These are phyloP conservation scores for Agonopterix heracliana DNA, from an alignment of 2,888 invertebrate species.

Conservation along the genomic window DNA sequence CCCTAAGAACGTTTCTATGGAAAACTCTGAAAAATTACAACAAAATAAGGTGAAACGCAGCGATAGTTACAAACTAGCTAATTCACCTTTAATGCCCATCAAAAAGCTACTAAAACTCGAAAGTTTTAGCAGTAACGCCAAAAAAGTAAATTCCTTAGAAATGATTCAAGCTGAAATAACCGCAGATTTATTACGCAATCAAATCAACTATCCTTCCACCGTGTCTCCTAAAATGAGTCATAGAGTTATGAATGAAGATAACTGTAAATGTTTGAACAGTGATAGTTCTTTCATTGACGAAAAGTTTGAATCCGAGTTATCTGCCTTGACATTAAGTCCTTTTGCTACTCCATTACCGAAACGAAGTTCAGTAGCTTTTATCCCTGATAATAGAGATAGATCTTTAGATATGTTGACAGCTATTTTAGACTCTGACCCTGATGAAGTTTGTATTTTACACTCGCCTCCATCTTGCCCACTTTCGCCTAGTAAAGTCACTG, in stretches of 20 bases:
- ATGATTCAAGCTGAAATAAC: slow-evolving; percentile 78
- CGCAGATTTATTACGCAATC: slow-evolving; percentile 79
- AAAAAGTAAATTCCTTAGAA: slow-evolving; percentile 71
- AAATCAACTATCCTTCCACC: slow-evolving; percentile 82
- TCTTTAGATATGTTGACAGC: slow-evolving; percentile 64
- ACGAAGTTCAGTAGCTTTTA: slow-evolving; percentile 54
- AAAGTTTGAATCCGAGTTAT: slow-evolving; percentile 57
- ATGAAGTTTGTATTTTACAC: slow-evolving; percentile 56
- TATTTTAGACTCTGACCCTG: slow-evolving; percentile 67
- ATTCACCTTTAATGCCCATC: slow-evolving; percentile 81
- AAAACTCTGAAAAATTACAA: slow-evolving; percentile 37
- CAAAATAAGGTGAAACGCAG: slow-evolving; percentile 82
- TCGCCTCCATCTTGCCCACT: slow-evolving; percentile 66
- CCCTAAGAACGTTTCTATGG: slow-evolving; percentile 22
- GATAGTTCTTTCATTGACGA: slow-evolving; percentile 36
- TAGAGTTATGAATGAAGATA: slow-evolving; percentile 36
- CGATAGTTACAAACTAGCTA: slow-evolving; percentile 90
- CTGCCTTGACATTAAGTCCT: slow-evolving; percentile 62
- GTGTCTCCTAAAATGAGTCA: slow-evolving; percentile 76
- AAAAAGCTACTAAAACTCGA: slow-evolving; percentile 76
- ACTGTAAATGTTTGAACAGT: slow-evolving; percentile 47
- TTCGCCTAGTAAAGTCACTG: slow-evolving; percentile 77
- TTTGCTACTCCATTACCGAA: slow-evolving; percentile 59
- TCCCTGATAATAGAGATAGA: slow-evolving; percentile 55
- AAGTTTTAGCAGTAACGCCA: slow-evolving; percentile 57